Evolutionary conservation across 2,888 invertebrate genomes (phyloP), one percentile per base, ranked within the genome.

Genomic region (Pheosia tremula): DNA sequence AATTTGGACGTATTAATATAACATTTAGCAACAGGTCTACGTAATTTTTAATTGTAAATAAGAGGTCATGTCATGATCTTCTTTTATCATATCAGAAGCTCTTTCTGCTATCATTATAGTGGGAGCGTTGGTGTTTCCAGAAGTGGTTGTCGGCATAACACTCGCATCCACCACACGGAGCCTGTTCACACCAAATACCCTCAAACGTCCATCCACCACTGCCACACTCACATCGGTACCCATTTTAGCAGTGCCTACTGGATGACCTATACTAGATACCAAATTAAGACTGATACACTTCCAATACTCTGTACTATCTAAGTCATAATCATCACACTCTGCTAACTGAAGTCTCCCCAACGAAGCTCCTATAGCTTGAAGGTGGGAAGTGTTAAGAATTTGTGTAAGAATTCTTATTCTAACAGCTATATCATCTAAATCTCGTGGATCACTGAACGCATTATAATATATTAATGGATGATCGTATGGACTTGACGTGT

Each of bases 101-200:
- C 96, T 96, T 80, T 97, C 97, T 0, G 95, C 97, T 56, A 97
- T 96, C 97, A 97, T 97, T 11, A 97, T 96, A 0, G 95, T 94
- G 0, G 97, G 96, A 0, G 96, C 97, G 80, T 97, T 97, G 0
- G 96, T 97, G 81, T 97, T 97, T 0, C 96, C 97, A 78, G 96
- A 97, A 0, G 96, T 94, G 57, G 96, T 94, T 3, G 84, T 91
- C 0, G 97, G 97, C 97, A 97, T 97, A 53, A 97, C 94, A 60
- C 97, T 97, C 0, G 96, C 97, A 81, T 97, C 97, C 0, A 95
- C 95, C 0, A 97, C 96, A 50, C 97, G 90, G 0, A 49, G 4
- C 13, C 49, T n/a, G n/a, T 11, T 49, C 11, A 6, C 13, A 49
- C 49, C 49, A 13, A 13, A 49, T 7, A 49, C 49, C 10, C n/a